Percentiles rank a stretch among this genome's conserved stretches.
Evolutionary conservation across 2,113 vertebrate genomes (phyloP).

Genomic region (Mystacornis crossleyi): DNA sequence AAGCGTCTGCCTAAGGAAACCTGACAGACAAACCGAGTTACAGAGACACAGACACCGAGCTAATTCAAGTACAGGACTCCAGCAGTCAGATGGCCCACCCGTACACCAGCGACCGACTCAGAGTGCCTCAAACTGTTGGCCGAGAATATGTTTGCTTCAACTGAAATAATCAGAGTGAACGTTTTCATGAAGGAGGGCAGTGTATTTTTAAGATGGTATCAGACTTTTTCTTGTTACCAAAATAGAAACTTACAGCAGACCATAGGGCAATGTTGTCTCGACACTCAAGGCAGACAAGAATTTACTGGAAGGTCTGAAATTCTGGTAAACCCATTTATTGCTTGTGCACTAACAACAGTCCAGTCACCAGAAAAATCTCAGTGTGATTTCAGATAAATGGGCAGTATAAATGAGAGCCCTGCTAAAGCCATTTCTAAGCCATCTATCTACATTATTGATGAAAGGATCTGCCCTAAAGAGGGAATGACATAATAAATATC

Average conservation of each 20-base stretch:
- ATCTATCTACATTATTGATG: constrained; percentile 3
- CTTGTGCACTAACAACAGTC: background rate
- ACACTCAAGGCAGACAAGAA: background rate
- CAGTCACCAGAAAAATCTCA: background rate
- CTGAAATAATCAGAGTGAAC: background rate
- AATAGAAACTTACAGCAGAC: background rate
- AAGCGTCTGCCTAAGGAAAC: background rate
- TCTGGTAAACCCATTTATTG: background rate
- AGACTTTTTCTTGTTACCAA: background rate
- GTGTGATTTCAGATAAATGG: background rate
- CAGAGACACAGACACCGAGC: background rate
- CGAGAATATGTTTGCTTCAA: background rate
- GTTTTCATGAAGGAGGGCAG: background rate
- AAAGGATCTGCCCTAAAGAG: background rate
- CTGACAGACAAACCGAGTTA: background rate
- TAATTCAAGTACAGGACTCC: background rate
- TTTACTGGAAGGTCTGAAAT: background rate
- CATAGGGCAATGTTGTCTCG: background rate
- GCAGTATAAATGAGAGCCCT: background rate
- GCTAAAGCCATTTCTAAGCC: background rate
- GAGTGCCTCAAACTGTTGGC: background rate
- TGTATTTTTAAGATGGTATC: background rate
- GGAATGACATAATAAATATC: background rate
- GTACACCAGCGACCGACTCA: background rate
- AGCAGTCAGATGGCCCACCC: background rate